Evolutionary conservation across 2,797 vertebrate species (phyloP), one percentile per base, ranked within the genome.

Genomic region (Siniperca scherzeri): DNA sequence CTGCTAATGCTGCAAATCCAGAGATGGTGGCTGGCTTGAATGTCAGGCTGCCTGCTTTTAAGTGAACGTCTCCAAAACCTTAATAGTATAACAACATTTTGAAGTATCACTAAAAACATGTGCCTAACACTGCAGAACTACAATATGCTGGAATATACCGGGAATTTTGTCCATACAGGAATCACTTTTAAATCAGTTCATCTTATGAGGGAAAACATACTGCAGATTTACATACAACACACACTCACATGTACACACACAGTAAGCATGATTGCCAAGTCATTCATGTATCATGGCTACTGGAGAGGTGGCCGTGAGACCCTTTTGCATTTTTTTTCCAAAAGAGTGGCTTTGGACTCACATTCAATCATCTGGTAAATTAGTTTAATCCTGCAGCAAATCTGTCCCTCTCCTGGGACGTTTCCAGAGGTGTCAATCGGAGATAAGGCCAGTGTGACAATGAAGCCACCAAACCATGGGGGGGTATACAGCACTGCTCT

Each of bases 291-390:
- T 92, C 89, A 84, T 91, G 87, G 83, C 84, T 84, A 78, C 74
- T 73, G 77, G 83, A 90, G 87, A 83, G 85, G 79, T 59, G 81
- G 78, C 70, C 56, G 75, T 70, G 82, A 89, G 83, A 69, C 84
- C 86, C 77, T 82, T 91, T 88, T 92, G 92, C 91, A 93, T 91
- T 90, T 92, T 92, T 91, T 92, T 92, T 92, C 91, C 92, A 93
- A 93, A 90, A 94, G 93, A 94, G 92, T 94, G 90, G 92, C 92
- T 95, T 91, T 94, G 90, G 93, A 93, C 93, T 93, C 93, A 89
- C 91, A 95, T 94, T 93, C 92, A 95, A 95, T 95, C 94, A 94
- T 94, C 94, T 95, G 94, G 93, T 95, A 95, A 95, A 95, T 95
- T 94, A 95, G 94, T 95, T 95, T 95, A 95, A 95, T 95, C 94